Evolutionary conservation across 2,797 vertebrate species (phyloP).

Genomic region (Sebastes kiyomatsui): DNA sequence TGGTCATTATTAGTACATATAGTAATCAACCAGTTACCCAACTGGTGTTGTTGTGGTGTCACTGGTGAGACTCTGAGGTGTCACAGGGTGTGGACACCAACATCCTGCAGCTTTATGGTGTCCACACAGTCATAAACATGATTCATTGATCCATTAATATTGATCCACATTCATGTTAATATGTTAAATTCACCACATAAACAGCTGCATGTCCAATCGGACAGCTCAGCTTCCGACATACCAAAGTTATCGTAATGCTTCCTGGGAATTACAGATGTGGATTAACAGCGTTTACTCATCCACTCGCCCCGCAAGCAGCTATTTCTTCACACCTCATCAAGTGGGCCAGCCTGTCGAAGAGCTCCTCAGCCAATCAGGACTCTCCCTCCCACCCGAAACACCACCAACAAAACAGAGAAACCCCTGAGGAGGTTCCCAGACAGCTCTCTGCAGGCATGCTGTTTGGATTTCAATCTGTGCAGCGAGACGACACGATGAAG

Average conservation of each 20-base stretch:
- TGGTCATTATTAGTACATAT: neutral
- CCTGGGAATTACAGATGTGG: neutral
- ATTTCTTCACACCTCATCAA: slow-evolving; percentile 31
- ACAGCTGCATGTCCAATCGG: slow-evolving; percentile 12
- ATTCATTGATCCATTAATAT: neutral
- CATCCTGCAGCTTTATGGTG: neutral
- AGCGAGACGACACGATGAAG: neutral
- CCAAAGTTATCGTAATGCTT: neutral
- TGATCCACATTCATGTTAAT: neutral
- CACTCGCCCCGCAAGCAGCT: neutral
- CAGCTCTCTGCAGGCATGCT: slow-evolving; percentile 15
- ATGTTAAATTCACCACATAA: neutral
- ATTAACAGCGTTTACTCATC: slow-evolving; percentile 37
- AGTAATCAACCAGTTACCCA: neutral
- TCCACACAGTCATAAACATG: neutral
- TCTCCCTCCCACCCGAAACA: neutral
- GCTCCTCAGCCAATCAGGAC: slow-evolving; percentile 45
- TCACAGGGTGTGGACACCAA: neutral
- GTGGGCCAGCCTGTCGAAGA: neutral
- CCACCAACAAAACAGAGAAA: slow-evolving; percentile 23
- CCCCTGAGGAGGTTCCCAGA: neutral
- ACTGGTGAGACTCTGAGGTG: neutral
- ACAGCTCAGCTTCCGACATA: neutral
- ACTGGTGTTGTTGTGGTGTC: neutral
- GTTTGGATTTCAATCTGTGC: neutral